Base-by-base conservation (phyloP, 2,888 invertebrate genomes). In the Conus canariensis region DNA sequence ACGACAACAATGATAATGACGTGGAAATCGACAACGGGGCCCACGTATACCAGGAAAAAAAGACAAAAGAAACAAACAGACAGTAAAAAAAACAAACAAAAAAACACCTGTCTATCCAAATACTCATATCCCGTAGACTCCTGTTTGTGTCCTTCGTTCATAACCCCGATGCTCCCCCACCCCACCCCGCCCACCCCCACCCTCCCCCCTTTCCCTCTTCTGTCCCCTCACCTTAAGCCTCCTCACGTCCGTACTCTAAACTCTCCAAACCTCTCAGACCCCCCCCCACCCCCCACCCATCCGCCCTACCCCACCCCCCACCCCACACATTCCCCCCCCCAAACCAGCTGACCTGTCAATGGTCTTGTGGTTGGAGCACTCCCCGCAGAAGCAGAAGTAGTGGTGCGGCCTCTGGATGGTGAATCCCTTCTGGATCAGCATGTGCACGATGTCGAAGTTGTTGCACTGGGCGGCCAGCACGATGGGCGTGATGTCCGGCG, bases 391-490 rank as follows among this genome's bases (percentile, higher is more conserved):
- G 90, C 94, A 94, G 91, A 93, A 92, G 91, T 93, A 94, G 89
- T 93, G 91, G 91, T 94, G 94, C 0, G 94, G 94, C 56, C 90
- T 91, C 14, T 91, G 89, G 82, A 94, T 93, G 83, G 87, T 90
- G 87, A 93, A 93, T 14, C 93, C 94, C 59, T 93, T 92, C 91
- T 92, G 92, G 67, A 94, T 91, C 86, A 94, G 89, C 92, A 94
- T 92, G 90, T 93, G 93, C 3, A 93, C 92, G 88, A 94, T 93
- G 88, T 93, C 93, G 89, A 93, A 93, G 90, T 94, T 93, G 91
- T 94, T 94, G 90, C 92, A 92, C 88, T 93, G 94, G 16, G 94
- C 93, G 10, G 94, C 93, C 85, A 94, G 87, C 12, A 94, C 92
- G 60, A 94, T 92, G 6, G 94, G 94, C 12, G 93, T 93, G 30